Percentiles rank a stretch among this genome's conserved stretches.
Evolutionary conservation across 23 tunicate genomes (phyloP).

Genomic region (Botrylloides violaceus): DNA sequence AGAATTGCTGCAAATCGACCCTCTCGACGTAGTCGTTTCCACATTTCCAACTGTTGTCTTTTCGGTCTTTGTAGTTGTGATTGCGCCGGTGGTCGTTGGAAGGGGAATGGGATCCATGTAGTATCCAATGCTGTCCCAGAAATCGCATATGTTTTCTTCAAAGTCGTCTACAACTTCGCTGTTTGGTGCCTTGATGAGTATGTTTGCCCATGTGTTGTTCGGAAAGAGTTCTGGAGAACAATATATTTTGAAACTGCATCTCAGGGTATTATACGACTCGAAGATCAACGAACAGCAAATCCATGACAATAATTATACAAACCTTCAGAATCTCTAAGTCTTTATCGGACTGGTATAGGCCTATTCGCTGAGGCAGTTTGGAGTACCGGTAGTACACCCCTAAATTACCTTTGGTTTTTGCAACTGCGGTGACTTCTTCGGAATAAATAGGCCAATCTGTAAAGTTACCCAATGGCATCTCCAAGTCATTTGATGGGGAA

Average conservation of each 20-base stretch:
- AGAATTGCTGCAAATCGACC: no score
- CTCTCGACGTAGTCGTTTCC: background rate
- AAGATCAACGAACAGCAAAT: no score
- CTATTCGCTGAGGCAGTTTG: no score
- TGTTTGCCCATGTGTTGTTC: conserved; percentile 30
- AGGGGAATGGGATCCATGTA: conserved; percentile 32
- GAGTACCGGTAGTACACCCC: no score
- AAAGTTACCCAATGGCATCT: conserved; percentile 30
- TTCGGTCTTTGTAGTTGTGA: background rate
- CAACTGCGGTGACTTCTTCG: background rate
- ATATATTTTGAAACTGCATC: no score
- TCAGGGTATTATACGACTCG: no score
- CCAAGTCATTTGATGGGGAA: conserved; percentile 33
- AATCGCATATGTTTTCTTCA: conserved; percentile 45
- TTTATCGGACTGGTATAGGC: no score
- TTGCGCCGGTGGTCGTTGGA: conserved; percentile 7
- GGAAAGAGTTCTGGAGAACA: background rate
- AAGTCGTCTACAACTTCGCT: conserved; percentile 21
- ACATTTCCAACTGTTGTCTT: background rate
- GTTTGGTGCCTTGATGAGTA: conserved; percentile 33
- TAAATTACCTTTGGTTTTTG: background rate
- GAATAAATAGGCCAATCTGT: conserved; percentile 50
- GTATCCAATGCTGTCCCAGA: conserved; percentile 60
- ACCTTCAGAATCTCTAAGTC: no score
- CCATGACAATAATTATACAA: no score